A percentile compares a stretch with the other conserved stretches of the same genome.
These are phyloP conservation scores for Rhinolophus ferrumequinum DNA, from an alignment of 2,113 vertebrate genomes.

Conservation along the genomic window DNA sequence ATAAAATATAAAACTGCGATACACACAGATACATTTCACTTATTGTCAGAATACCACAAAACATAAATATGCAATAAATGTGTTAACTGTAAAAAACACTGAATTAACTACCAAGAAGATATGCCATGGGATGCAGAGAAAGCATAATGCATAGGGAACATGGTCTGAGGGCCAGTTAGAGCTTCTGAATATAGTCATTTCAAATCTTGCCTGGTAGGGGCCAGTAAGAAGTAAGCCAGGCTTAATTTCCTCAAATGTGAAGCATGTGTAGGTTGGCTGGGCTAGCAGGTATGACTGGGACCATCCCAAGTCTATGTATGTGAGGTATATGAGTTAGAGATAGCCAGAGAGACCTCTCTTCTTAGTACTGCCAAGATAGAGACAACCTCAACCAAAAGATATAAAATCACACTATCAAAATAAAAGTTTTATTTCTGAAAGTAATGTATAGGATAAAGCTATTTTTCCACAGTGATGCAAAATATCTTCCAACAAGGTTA, in stretches of 20 bases:
- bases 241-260: neutral
- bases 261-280: neutral
- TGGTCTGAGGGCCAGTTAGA: neutral
- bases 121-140: neutral
- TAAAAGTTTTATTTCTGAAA: constrained; percentile 36
- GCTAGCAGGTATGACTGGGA: neutral
- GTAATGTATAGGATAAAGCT: neutral
- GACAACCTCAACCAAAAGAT: constrained; percentile 2
- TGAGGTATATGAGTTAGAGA: neutral
- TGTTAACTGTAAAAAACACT: neutral
- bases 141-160: neutral
- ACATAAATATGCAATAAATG: neutral
- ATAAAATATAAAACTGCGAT: constrained; percentile 20
- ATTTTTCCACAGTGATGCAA: neutral
- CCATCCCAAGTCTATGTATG: neutral
- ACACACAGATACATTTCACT: neutral
- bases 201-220: neutral
- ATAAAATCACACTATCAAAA: constrained; percentile 37
- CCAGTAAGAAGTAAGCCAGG: neutral
- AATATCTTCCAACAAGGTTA: neutral
- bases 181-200: neutral
- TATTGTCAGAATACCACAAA: constrained; percentile 1
- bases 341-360: neutral
- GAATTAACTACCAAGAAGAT: constrained; percentile 13
- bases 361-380: neutral